Percentiles rank a stretch among this genome's conserved stretches.
Conservation (phyloP, 2,113 vertebrate species). For the Zosterops borbonicus region DNA sequence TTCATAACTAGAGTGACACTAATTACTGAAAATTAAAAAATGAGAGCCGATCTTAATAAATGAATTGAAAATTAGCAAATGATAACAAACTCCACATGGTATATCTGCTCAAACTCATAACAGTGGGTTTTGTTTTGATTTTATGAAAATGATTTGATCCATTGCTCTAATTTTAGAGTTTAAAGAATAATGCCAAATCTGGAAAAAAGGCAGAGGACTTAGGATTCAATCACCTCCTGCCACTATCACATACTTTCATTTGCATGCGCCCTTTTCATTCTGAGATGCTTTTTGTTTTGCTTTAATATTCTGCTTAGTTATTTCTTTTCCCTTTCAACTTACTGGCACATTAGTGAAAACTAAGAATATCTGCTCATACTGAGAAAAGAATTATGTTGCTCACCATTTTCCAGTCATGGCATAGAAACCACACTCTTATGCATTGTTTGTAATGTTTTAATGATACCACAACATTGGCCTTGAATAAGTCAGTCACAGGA, state of each 20-base stretch:
- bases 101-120: not conserved
- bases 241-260: not conserved
- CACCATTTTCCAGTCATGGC: not conserved
- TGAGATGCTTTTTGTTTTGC: not conserved
- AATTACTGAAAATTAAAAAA: conserved; percentile 65
- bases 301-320: not conserved
- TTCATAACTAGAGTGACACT: conserved; percentile 49
- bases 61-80: conserved; percentile 57
- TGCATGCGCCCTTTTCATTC: not conserved
- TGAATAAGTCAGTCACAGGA: not conserved
- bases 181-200: conserved; percentile 12
- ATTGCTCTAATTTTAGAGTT: not conserved
- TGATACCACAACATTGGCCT: not conserved
- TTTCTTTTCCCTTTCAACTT: not conserved
- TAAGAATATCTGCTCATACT: not conserved
- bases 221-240: not conserved
- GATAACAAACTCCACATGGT: not conserved
- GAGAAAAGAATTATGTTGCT: not conserved
- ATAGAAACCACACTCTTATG: not conserved
- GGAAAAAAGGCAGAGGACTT: not conserved
- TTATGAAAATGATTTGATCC: not conserved
- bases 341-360: not conserved
- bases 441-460: not conserved
- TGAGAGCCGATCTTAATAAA: conserved; percentile 57
- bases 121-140: not conserved